Conservation (phyloP, 2,888 invertebrate genomes). For the Ophion slaviceki region DNA sequence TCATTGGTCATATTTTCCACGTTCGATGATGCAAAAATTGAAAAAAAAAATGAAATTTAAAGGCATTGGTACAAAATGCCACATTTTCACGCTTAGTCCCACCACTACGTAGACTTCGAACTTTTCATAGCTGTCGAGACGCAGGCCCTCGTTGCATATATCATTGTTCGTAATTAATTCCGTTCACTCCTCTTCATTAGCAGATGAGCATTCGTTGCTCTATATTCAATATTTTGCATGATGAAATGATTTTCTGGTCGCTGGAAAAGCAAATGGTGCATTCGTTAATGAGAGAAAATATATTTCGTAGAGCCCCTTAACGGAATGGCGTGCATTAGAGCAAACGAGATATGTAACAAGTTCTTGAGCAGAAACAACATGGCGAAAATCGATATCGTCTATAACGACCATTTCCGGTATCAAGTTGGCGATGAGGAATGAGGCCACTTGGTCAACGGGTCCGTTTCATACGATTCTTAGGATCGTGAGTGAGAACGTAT, state of each 20-base stretch:
- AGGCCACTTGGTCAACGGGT: conserved; percentile 83
- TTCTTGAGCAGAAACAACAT: conserved; percentile 58
- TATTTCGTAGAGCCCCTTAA: conserved; percentile 22
- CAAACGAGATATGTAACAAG: conserved; percentile 20
- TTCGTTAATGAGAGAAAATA: conserved; percentile 28
- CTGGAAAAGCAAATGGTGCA: conserved; percentile 35
- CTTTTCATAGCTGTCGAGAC: neutral
- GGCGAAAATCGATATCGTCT: conserved; percentile 68
- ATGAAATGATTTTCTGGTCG: conserved; percentile 5
- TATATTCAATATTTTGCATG: conserved; percentile 15
- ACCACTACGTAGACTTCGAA: neutral
- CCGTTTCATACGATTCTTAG: conserved; percentile 81
- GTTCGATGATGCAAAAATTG: too few species aligned
- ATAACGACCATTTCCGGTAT: conserved; percentile 79
- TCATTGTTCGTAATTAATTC: conserved; percentile 34
- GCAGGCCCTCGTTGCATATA: conserved; percentile 7
- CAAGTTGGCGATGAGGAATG: conserved; percentile 76
- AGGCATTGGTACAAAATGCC: neutral
- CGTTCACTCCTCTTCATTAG: neutral
- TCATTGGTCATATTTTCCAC: too few species aligned
- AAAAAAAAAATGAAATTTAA: too few species aligned
- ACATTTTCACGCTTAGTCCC: conserved; percentile 29
- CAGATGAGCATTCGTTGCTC: conserved; percentile 15
- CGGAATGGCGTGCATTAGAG: conserved; percentile 4
- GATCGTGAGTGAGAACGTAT: conserved; percentile 79